These are phyloP conservation scores for Carposina sasakii DNA, from an alignment of 1,140 invertebrate species.

Conservation along the genomic window DNA sequence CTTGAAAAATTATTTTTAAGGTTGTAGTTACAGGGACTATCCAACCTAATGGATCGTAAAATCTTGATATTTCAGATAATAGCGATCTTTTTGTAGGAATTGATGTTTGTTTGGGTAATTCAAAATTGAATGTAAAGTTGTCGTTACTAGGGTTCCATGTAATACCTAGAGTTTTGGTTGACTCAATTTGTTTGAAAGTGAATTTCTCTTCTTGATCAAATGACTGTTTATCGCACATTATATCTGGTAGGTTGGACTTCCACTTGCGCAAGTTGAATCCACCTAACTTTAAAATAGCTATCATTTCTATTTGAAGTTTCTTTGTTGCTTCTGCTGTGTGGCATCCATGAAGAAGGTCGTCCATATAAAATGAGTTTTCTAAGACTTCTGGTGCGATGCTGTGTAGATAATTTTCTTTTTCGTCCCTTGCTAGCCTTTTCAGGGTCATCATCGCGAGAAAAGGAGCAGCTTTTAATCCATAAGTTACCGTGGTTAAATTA, in stretches of 20 bases:
- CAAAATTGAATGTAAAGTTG: conserved; percentile 1
- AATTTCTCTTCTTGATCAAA: no score
- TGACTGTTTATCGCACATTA: no score
- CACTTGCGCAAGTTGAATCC: no score
- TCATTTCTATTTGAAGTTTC: no score
- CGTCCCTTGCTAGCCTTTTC: background rate
- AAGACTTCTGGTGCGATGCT: background rate
- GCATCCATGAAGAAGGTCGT: no score
- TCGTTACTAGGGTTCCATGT: background rate
- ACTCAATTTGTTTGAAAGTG: background rate
- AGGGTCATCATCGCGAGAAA: background rate
- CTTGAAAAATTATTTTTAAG: background rate
- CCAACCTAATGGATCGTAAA: background rate
- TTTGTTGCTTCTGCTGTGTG: no score
- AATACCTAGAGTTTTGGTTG: background rate
- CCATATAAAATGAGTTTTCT: background rate
- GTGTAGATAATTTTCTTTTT: background rate
- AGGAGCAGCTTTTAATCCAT: background rate
- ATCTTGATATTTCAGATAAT: no score
- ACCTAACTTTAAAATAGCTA: no score
- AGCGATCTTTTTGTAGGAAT: no score
- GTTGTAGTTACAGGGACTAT: background rate
- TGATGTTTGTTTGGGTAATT: no score
- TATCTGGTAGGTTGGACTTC: no score
- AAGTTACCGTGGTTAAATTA: background rate